These are phyloP conservation scores for Temnothorax unifasciatus DNA, from an alignment of 2,888 invertebrate genomes.

Conservation along the genomic window DNA sequence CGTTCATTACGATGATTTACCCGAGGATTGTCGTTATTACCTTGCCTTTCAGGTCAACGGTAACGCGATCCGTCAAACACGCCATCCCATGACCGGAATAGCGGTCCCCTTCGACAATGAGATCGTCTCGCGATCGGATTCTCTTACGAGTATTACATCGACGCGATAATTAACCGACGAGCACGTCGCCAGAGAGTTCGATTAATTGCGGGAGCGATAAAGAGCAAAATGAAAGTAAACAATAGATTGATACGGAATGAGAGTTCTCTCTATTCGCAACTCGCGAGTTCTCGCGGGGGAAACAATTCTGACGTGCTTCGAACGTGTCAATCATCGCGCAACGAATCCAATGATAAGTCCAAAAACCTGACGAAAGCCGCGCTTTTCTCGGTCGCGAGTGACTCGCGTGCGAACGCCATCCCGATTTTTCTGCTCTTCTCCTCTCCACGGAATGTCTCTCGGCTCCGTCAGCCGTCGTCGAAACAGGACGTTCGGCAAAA, in stretches of 20 bases:
- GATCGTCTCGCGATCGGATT: background rate
- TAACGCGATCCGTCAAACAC: constrained; percentile 51
- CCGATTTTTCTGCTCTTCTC: background rate
- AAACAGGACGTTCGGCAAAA: constrained; percentile 63
- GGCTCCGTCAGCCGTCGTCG: constrained; percentile 22
- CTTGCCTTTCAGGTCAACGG: constrained; percentile 53
- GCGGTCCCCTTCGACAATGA: constrained; percentile 12
- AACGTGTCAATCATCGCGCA: background rate
- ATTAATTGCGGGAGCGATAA: constrained; percentile 3
- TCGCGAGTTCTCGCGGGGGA: constrained; percentile 7
- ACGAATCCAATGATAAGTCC: background rate
- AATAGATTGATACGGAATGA: background rate
- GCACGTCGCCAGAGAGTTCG: background rate
- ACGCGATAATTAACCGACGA: background rate
- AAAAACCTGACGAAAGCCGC: background rate
- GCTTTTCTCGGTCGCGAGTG: constrained; percentile 3
- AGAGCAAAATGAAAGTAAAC: constrained; percentile 11
- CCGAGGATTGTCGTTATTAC: constrained; percentile 55
- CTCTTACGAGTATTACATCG: background rate
- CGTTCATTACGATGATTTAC: constrained; percentile 66
- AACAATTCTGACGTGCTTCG: background rate
- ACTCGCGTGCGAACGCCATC: constrained; percentile 6
- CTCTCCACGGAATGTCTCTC: background rate
- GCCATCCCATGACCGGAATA: constrained; percentile 14
- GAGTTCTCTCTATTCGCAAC: background rate